These are phyloP conservation scores for Strigamia maritima DNA, from an alignment of 2,888 invertebrate species.

Conservation along the genomic window DNA sequence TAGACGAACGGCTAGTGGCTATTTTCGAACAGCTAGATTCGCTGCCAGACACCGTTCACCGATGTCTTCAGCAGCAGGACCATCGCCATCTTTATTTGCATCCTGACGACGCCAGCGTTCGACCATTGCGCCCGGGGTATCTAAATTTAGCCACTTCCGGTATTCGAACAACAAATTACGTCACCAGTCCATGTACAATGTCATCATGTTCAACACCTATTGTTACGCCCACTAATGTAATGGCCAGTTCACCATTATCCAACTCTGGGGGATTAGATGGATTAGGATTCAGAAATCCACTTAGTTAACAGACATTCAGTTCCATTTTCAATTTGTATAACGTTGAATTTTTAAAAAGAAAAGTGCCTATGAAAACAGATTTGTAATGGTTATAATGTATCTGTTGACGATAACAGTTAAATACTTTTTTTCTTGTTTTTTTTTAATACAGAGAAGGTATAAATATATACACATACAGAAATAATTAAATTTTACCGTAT, in stretches of 20 bases:
- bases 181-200: not conserved
- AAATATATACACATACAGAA: no score
- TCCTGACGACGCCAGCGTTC: slow-evolving; percentile 59
- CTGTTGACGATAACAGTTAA: no score
- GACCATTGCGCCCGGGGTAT: not conserved
- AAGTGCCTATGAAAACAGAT: no score
- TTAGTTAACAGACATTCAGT: not conserved
- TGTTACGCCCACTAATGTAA: slow-evolving; percentile 10
- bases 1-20: slow-evolving; percentile 85
- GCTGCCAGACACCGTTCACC: slow-evolving; percentile 71
- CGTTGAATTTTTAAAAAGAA: no score
- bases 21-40: slow-evolving; percentile 83
- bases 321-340: no score
- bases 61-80: slow-evolving; percentile 61
- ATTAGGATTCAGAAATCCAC: not conserved
- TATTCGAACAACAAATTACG: not conserved
- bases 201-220: not conserved
- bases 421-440: no score
- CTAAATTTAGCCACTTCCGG: not conserved
- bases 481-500: no score
- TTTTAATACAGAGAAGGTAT: no score
- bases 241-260: slow-evolving; percentile 5
- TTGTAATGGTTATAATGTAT: no score
- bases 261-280: not conserved
- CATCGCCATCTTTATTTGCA: slow-evolving; percentile 81